Evolutionary conservation across 2,888 invertebrate species (phyloP).

Genomic region (Pristionchus exspectatus): DNA sequence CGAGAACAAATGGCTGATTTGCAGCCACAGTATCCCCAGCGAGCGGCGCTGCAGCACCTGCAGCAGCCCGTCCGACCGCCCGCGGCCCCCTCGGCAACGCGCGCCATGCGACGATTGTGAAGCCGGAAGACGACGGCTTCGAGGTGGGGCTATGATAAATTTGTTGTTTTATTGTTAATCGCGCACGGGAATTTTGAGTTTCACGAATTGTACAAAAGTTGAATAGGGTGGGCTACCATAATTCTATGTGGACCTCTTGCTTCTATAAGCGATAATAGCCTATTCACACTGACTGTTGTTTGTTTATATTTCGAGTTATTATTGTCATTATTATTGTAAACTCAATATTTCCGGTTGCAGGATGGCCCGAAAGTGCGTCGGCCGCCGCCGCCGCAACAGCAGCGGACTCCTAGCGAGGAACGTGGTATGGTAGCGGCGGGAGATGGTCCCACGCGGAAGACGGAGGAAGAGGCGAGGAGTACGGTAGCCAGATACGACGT

Average conservation of each 20-base stretch:
- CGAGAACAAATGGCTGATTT: neutral
- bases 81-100: slow-evolving; percentile 9
- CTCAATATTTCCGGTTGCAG: neutral
- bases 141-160: neutral
- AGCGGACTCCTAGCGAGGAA: neutral
- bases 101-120: slow-evolving; percentile 48
- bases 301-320: no score
- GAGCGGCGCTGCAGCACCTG: neutral
- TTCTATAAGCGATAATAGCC: neutral
- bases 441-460: slow-evolving; percentile 21
- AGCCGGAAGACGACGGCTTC: slow-evolving; percentile 53
- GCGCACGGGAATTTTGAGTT: neutral
- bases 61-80: neutral
- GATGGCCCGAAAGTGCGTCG: slow-evolving; percentile 1
- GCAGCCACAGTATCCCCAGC: slow-evolving; percentile 5
- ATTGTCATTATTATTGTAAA: neutral
- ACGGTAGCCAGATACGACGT: slow-evolving; percentile 30
- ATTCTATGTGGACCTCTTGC: no score
- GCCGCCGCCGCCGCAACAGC: slow-evolving; percentile 6
- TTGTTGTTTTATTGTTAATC: no score
- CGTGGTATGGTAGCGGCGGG: slow-evolving; percentile 27
- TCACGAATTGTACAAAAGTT: neutral
- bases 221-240: neutral
- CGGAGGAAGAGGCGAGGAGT: slow-evolving; percentile 10
- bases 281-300: no score